Percentiles rank a stretch among this genome's conserved stretches.
phyloP scores from a whole-genome alignment of 2,888 invertebrate genomes.

The Noctua pronuba region DNA sequence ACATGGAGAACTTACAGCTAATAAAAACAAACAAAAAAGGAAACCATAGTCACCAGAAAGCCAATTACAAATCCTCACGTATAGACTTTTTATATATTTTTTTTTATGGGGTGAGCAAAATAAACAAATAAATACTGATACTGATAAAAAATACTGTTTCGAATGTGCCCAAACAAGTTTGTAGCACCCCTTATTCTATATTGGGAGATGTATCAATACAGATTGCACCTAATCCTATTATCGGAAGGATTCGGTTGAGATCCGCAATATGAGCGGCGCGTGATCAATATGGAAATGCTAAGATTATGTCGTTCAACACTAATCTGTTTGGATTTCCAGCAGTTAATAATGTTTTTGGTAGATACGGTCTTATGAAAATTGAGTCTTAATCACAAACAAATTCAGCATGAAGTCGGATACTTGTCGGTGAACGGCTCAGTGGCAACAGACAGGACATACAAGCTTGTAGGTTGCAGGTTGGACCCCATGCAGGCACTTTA shows the following conservation, averaged over 20 bases:
- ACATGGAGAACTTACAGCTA: too few relatives aligned
- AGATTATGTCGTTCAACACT: slow-evolving; percentile 29
- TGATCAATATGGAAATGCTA: slow-evolving; percentile 32
- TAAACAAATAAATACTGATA: too few relatives aligned
- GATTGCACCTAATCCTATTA: slow-evolving; percentile 13
- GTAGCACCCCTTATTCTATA: not conserved
- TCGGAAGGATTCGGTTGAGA: slow-evolving; percentile 26
- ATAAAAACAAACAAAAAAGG: too few relatives aligned
- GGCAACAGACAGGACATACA: not conserved
- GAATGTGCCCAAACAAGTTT: not conserved
- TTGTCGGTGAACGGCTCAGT: not conserved
- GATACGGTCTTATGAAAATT: not conserved
- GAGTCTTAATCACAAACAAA: not conserved
- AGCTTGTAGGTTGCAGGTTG: not conserved
- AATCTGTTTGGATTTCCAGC: slow-evolving; percentile 24
- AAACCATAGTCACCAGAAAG: too few relatives aligned
- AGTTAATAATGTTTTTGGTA: slow-evolving; percentile 3
- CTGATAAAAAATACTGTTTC: not conserved
- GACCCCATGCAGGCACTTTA: not conserved
- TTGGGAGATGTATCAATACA: not conserved
- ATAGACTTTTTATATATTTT: too few relatives aligned
- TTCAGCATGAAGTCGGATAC: not conserved
- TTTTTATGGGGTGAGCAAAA: too few relatives aligned
- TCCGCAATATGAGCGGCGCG: slow-evolving; percentile 20
- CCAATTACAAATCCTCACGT: too few relatives aligned